Evolutionary conservation across 2,113 vertebrate species (phyloP).

Genomic region (Prionailurus bengalensis): DNA sequence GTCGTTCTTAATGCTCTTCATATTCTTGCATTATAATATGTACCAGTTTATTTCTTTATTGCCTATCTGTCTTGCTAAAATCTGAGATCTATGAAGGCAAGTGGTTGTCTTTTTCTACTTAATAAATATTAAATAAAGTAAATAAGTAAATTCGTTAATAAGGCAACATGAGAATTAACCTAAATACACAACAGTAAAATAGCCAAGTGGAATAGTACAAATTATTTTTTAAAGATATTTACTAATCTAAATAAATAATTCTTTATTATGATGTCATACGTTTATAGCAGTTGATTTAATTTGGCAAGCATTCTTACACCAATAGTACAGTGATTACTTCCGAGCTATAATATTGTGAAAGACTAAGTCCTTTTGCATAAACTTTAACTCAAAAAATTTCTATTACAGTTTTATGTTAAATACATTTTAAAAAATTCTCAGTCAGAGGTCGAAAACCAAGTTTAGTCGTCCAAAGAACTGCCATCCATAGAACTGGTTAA

Average conservation of each 20-base stretch:
- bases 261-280: not conserved
- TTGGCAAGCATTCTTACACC: not conserved
- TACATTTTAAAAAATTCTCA: not conserved
- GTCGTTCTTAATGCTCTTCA: not conserved
- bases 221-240: not conserved
- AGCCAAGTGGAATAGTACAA: not conserved
- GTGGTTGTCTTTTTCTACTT: not conserved
- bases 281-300: not conserved
- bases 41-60: not conserved
- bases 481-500: not conserved
- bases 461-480: not conserved
- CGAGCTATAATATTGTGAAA: not conserved
- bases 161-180: not conserved
- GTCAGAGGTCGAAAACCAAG: not conserved
- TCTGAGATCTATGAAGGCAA: not conserved
- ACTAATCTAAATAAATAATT: not conserved
- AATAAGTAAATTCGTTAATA: not conserved
- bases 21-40: not conserved
- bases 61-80: not conserved
- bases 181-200: not conserved
- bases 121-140: not conserved
- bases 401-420: not conserved
- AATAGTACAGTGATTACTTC: not conserved
- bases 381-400: not conserved
- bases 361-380: not conserved